Percentiles rank a stretch among this genome's conserved stretches.
Conservation (phyloP, 2,888 invertebrate genomes). For the Epicampocera succincta region DNA sequence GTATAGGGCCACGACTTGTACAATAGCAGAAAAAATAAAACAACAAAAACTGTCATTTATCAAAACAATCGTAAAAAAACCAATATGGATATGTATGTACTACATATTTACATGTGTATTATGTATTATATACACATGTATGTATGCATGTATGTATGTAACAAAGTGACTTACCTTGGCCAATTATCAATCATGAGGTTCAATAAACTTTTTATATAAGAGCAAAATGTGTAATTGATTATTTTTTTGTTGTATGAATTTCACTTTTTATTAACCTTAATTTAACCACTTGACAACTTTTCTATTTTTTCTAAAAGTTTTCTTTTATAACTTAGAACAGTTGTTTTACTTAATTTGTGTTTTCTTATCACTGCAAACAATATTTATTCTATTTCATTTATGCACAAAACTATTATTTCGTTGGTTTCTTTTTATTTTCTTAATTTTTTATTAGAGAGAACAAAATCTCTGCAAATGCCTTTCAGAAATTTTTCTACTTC, state of each 20-base stretch:
- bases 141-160: neutral
- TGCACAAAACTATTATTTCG: too few species aligned
- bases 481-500: constrained; percentile 16
- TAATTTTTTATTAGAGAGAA: too few species aligned
- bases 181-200: constrained; percentile 48
- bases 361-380: too few species aligned
- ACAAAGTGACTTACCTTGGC: constrained; percentile 54
- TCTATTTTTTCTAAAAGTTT: neutral
- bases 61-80: constrained; percentile 4
- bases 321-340: neutral
- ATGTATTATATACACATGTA: neutral
- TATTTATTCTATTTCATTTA: too few species aligned
- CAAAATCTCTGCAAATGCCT: neutral
- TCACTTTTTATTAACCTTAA: constrained; percentile 41
- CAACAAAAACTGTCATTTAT: constrained; percentile 3
- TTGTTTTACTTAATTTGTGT: too few species aligned
- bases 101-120: neutral
- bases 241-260: constrained; percentile 1
- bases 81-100: neutral
- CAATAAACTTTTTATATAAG: constrained; percentile 41
- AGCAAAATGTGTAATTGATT: constrained; percentile 7
- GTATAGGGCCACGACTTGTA: too few species aligned
- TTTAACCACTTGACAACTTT: constrained; percentile 3
- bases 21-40: neutral
- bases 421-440: too few species aligned